phyloP scores from a whole-genome alignment of 2,888 invertebrate genomes.

The Drosophila histrio region DNA sequence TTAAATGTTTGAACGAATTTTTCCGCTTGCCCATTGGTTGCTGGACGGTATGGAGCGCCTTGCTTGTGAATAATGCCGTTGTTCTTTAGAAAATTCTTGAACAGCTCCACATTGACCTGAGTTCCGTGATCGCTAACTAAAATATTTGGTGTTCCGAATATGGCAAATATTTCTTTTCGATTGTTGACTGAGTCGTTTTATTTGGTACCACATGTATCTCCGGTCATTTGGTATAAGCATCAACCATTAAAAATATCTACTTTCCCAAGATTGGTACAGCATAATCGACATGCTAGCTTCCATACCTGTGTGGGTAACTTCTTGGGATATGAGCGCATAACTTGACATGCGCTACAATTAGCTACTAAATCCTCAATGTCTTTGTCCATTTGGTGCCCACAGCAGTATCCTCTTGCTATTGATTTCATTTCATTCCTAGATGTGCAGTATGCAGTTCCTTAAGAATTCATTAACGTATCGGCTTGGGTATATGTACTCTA shows the following conservation, averaged over 20 bases:
- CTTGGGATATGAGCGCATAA: neutral
- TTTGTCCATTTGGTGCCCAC: neutral
- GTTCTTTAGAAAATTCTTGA: neutral
- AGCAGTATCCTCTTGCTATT: neutral
- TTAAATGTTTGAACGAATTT: neutral
- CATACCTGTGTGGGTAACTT: too few relatives aligned
- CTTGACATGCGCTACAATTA: neutral
- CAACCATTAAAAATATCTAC: neutral
- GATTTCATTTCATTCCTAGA: neutral
- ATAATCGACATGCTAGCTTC: neutral
- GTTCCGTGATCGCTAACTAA: neutral
- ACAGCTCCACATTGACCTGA: neutral
- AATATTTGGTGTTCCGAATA: neutral
- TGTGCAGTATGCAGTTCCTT: neutral
- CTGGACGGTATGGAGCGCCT: neutral
- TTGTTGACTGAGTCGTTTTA: neutral
- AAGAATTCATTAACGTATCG: neutral
- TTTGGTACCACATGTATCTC: neutral
- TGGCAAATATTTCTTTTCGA: neutral
- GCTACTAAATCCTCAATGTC: neutral
- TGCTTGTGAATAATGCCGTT: neutral
- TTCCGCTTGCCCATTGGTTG: too few relatives aligned
- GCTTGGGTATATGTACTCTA: neutral
- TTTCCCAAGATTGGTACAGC: neutral
- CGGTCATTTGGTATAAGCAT: neutral